These are phyloP conservation scores for Alviniconcha marisindica DNA, from an alignment of 1,140 invertebrate genomes.

Conservation along the genomic window DNA sequence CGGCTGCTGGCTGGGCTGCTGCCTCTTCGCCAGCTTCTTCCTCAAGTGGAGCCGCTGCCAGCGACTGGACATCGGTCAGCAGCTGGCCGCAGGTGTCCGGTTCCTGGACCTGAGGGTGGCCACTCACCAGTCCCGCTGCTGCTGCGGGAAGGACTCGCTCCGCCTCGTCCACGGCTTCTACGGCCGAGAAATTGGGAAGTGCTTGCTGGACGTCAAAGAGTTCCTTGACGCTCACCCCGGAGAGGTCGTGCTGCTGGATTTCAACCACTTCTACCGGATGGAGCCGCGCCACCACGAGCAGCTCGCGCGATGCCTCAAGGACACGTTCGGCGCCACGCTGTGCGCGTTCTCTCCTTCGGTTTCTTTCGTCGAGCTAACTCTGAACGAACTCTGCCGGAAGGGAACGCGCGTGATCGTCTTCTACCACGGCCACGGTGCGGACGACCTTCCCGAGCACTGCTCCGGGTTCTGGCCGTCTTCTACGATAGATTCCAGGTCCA, in stretches of 20 bases:
- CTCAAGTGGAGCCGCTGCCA: conserved; percentile 88
- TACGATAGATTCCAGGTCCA: too few species aligned
- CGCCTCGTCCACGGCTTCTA: conserved; percentile 88
- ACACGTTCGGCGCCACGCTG: conserved; percentile 82
- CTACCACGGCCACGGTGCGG: too few species aligned
- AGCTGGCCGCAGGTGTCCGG: conserved; percentile 86
- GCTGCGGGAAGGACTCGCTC: conserved; percentile 79
- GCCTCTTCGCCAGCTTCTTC: too few species aligned
- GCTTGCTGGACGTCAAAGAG: conserved; percentile 80
- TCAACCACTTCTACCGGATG: conserved; percentile 91
- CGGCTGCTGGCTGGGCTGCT: too few species aligned
- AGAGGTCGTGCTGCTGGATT: conserved; percentile 88
- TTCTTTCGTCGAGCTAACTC: too few species aligned
- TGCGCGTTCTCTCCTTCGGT: conserved; percentile 80
- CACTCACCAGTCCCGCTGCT: too few species aligned
- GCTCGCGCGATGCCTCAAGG: conserved; percentile 80
- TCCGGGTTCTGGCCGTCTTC: too few species aligned
- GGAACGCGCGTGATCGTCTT: too few species aligned
- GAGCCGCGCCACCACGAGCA: conserved; percentile 80
- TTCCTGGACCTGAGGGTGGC: conserved; percentile 87
- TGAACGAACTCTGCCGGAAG: too few species aligned
- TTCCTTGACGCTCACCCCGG: conserved; percentile 83
- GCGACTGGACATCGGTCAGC: conserved; percentile 80
- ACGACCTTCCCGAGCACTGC: too few species aligned
- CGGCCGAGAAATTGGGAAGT: conserved; percentile 81